Base-by-base conservation (phyloP, 2,113 vertebrate species). In the Nyctibius bracteatus region DNA sequence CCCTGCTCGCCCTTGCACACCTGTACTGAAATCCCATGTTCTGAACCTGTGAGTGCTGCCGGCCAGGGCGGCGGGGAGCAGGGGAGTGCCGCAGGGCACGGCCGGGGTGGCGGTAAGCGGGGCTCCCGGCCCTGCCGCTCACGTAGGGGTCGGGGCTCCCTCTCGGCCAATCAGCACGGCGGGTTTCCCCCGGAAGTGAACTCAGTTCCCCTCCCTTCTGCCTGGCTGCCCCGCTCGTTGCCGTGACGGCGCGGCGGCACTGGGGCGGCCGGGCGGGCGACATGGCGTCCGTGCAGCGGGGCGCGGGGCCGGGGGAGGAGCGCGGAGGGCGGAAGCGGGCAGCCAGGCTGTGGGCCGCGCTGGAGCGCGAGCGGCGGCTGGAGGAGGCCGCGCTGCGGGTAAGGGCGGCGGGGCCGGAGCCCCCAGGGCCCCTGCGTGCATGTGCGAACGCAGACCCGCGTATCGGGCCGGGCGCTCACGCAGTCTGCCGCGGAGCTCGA, bases 301-400 rank as follows among this genome's bases (percentile, higher is more conserved):
- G 98, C 17, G 84, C 51, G 46, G 88, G 90, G 57, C 92, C 97
- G 46, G 41, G 11, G 41, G 41, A 43, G 41, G 41, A 43, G 41
- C 41, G 41, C 14, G 14, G 62, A 91, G 59, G 98, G 46, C 97
- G 62, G 67, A 98, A 90, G 95, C 95, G 97, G 11, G 84, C 97
- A 46, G 91, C 97, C 52, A 95, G 98, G 25, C 88, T 98, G 63
- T 55, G 98, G 78, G 98, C 98, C 46, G 94, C 98, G 23, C 98
- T 98, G 81, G 96, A 98, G 30, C 91, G 90, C 17, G 99, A 99
- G 88, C 97, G 95, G 81, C 97, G 97, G 39, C 94, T 98, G 44
- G 98, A 99, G 88, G 98, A 98, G 61, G 96, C 98, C 61, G 96
- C 21, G 98, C 98, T 96, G 98, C 99, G 92, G 92, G 86, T 79